Base-by-base conservation (phyloP, 2,113 vertebrate genomes). In the Bombycilla garrulus region DNA sequence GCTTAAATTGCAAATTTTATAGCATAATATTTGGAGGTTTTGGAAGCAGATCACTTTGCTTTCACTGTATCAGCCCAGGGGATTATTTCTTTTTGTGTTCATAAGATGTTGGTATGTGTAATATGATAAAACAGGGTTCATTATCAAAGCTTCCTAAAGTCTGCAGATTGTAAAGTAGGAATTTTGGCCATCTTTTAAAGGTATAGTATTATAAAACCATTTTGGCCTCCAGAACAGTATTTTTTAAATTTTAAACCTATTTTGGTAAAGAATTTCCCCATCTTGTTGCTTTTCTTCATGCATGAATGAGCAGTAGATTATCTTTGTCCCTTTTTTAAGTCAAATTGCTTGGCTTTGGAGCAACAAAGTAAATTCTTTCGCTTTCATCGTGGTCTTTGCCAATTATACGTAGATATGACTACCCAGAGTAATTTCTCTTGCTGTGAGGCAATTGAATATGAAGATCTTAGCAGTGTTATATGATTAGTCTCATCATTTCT, bases 21-120 rank as follows among this genome's bases (percentile, higher is more conserved):
- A 50, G 29, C 2, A 0, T 28, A 44, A 4, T 17, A 15, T 3
- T 2, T 2, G 23, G 33, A 5, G 3, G 2, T 53, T 72, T 66
- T 71, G 21, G 16, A 36, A 67, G n/a, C n/a, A 40, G 22, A 13
- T 85, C 12, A 6, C 58, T 44, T 71, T 5, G 3, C 12, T 79
- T 56, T 42, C 25, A 7, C 18, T 36, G 3, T 15, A 58, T 70
- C 9, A 58, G 44, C 20, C 45, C 7, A 3, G 57, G 26, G 6
- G 4, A 14, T 78, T 78, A 8, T 21, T 89, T 72, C 2, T 23
- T 84, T 61, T 40, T 77, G 4, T 13, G 77, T 88, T 86, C 2
- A 1, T 54, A 20, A 33, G n/a, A 5, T 36, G 22, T 21, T 44
- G 13, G 4, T 44, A 16, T 6, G 5, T 16, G 4, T 57, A 17